Conservation (phyloP, 2,797 vertebrate species). For the Rhadinocentrus ornatus region DNA sequence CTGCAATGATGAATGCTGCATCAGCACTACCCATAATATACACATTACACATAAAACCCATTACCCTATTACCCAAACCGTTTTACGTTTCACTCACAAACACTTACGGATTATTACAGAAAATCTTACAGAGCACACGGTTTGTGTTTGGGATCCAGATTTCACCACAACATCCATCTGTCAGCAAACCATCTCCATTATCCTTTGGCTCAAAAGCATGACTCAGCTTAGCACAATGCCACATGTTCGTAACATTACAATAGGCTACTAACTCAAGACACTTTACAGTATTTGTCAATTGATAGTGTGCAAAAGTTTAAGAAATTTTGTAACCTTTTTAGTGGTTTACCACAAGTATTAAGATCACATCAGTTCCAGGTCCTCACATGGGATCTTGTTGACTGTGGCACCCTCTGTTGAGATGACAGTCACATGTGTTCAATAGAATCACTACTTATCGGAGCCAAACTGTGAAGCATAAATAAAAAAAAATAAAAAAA, state of each 20-base stretch:
- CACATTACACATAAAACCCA: constrained; percentile 50
- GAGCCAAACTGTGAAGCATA: constrained; percentile 22
- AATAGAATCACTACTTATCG: constrained; percentile 41
- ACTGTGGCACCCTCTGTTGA: constrained; percentile 45
- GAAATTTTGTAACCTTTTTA: constrained; percentile 77
- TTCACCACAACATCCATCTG: constrained; percentile 79
- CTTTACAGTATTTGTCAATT: constrained; percentile 67
- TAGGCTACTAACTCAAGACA: constrained; percentile 58
- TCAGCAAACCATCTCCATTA: constrained; percentile 76
- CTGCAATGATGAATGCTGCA: constrained; percentile 76
- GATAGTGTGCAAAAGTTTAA: constrained; percentile 70
- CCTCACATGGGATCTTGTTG: constrained; percentile 55
- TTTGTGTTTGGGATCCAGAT: constrained; percentile 73
- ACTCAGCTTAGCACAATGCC: constrained; percentile 65
- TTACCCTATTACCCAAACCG: constrained; percentile 65
- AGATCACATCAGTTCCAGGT: constrained; percentile 69
- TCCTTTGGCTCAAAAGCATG: constrained; percentile 69
- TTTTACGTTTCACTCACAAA: constrained; percentile 75
- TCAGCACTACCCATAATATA: constrained; percentile 69
- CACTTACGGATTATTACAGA: constrained; percentile 70
- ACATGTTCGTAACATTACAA: constrained; percentile 70
- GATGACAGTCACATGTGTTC: constrained; percentile 64
- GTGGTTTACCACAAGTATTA: constrained; percentile 76
- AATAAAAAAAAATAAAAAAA: neutral
- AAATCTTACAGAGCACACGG: constrained; percentile 65